Evolutionary conservation across 37 sponge, comb jelly and placozoan genomes (phyloP), one percentile per base, ranked within the genome.

Genomic region (Hexactinellida sp.): DNA sequence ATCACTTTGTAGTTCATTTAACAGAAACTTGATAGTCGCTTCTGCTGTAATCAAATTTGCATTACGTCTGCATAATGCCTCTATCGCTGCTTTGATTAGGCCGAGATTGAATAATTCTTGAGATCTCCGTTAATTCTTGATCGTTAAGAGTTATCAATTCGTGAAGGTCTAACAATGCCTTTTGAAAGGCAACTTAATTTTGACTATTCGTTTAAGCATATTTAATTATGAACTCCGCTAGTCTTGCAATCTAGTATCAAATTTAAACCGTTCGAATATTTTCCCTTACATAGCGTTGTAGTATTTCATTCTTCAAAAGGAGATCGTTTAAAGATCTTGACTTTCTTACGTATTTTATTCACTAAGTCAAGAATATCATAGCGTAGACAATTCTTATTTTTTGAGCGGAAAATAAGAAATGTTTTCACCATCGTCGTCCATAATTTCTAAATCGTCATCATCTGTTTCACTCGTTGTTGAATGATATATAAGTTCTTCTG

Each of bases 331-430:
- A 47, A 47, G 9, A 47, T 47, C 16, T 47, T 47, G 13, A 47
- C 52, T 21, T 21, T 63, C n/a, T n/a, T 63, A 47, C 52, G 52
- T 47, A 63, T 63, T 28, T 63, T 63, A 63, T 63, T 63, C 76
- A 28, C 34, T 63, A 63, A 63, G 32, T 63, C 76, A 63, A 63
- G 76, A 63, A 63, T 63, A 63, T 63, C 76, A 63, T 21, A 63
- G 76, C 76, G 30, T 63, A 63, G 76, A 63, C 76, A 63, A 63
- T 63, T 63, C 76, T 5, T 63, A 10, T 63, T 63, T n/a, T 63
- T 63, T 63, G 76, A 63, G 76, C 28, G 13, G 34, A 28, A 63
- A 21, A 21, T 21, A 63, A 21, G 19, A 23, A 63, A 21, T 23
- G 13, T 5, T 63, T 23, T 63, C 76, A 63, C 13, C 76, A 63